Base-by-base conservation (phyloP, 2,113 vertebrate genomes). In the Ammospiza nelsoni region DNA sequence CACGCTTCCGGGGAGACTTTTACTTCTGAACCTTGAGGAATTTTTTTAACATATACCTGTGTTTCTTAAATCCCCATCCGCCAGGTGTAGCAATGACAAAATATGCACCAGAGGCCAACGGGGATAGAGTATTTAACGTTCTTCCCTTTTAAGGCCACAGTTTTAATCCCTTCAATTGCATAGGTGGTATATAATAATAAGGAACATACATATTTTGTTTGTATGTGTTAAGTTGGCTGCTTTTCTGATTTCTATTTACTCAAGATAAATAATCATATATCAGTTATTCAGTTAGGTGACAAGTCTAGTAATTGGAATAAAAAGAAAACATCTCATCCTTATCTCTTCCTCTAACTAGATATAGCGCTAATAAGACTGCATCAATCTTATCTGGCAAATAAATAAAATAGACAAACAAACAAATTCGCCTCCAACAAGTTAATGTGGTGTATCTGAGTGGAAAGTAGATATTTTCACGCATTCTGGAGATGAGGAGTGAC, bases 401-500 rank as follows among this genome's bases (percentile, higher is more conserved):
- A 99, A 99, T 99, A 99, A 98, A 99, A 99, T 98, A 99, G 98
- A 99, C 98, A 99, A 99, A 99, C 99, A 99, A 98, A 98, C 98
- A 99, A 99, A 99, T 98, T 99, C 98, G 98, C 98, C 98, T 98
- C 98, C 98, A 98, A 98, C 98, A 98, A 98, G 99, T 99, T 99
- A 99, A 99, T 99, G 99, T 95, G 98, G 99, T 98, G 99, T 98
- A 99, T 99, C 99, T 99, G 99, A 98, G 99, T 98, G 99, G 99
- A 99, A 99, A 99, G 99, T 98, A 98, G 98, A 99, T 99, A 98
- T 99, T 99, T 99, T 99, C 98, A 99, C 99, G 98, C 98, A 98
- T 96, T 97, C 98, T 99, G 98, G 98, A 99, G 98, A 99, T 98
- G 98, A 99, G 98, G 98, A 99, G 98, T 98, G 98, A 99, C 98